Evolutionary conservation across 2,888 invertebrate genomes (phyloP).

Genomic region (Pachydiplax longipennis): DNA sequence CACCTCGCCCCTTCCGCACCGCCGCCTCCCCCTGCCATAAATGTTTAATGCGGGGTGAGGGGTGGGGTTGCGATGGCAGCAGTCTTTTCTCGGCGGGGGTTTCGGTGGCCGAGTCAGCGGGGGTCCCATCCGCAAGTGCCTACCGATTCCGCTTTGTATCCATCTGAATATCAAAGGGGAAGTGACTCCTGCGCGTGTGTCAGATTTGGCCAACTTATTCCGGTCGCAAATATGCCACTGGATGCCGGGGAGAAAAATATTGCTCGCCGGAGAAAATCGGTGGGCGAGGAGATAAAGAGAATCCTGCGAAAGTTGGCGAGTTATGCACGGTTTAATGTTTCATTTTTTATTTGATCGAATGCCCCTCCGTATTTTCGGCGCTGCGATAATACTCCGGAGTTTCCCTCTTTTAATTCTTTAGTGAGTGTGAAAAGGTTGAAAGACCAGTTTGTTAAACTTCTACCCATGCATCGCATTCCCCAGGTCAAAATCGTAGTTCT

Average conservation of each 20-base stretch:
- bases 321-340: background rate
- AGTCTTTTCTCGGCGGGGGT: slow-evolving; percentile 5
- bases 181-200: background rate
- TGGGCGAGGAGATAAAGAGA: background rate
- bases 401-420: background rate
- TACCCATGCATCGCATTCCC: too few relatives aligned
- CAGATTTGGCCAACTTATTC: slow-evolving; percentile 14
- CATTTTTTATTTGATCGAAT: background rate
- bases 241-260: background rate
- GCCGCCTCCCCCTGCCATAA: slow-evolving; percentile 32
- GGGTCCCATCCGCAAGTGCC: slow-evolving; percentile 34
- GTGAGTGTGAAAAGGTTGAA: background rate
- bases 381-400: background rate
- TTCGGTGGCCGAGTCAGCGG: slow-evolving; percentile 23
- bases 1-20: slow-evolving; percentile 3
- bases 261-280: background rate
- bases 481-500: too few relatives aligned
- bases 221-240: slow-evolving; percentile 3
- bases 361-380: background rate
- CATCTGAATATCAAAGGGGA: slow-evolving; percentile 6
- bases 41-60: slow-evolving; percentile 33
- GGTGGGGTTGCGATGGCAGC: background rate
- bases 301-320: background rate
- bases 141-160: background rate
- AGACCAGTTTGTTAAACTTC: background rate